Evolutionary conservation across 2,888 invertebrate genomes (phyloP), one percentile per base, ranked within the genome.

Genomic region (Scrobipalpa atriplicella): DNA sequence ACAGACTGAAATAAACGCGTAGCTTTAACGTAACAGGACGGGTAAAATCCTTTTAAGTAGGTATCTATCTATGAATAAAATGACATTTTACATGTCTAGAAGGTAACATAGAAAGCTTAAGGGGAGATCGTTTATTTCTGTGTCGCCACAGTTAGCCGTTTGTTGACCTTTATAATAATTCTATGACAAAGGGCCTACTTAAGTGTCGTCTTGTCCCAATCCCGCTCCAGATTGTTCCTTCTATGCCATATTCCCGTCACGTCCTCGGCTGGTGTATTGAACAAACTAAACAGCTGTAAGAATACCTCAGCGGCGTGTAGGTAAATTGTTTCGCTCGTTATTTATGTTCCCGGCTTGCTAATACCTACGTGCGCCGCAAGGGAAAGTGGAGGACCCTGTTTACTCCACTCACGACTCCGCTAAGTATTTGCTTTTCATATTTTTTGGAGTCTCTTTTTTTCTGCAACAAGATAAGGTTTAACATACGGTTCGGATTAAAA

Each of bases 211-310:
- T 84, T 81, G 82, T 86, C 83, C 83, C 86, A 86, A 85, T 83
- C 75, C 80, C 78, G 73, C 69, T 60, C 68, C 69, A 65, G 68
- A 77, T 52, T 38, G 18, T 36, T 19, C 0, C n/a, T 16, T 6
- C 29, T 70, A 66, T 74, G 80, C n/a, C n/a, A n/a, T n/a, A 90
- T 90, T 89, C 90, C 73, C 69, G 75, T 81, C 90, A 91, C 90
- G 90, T 90, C 73, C 70, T 73, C 74, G 78, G 77, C 78, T 83
- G 84, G 89, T 87, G 83, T 89, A 89, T 89, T 87, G 87, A 89
- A 88, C 89, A 86, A 89, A 89, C 89, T 89, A 88, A 89, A 90
- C 90, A 87, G 88, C 83, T 90, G 89, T 90, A 90, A 90, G 90
- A 90, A 90, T 89, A 88, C 86, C 89, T 88, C 84, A 85, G 84